Conservation (phyloP, 53 echinoderm and acorn worm species). For the Zoroaster sp. region DNA sequence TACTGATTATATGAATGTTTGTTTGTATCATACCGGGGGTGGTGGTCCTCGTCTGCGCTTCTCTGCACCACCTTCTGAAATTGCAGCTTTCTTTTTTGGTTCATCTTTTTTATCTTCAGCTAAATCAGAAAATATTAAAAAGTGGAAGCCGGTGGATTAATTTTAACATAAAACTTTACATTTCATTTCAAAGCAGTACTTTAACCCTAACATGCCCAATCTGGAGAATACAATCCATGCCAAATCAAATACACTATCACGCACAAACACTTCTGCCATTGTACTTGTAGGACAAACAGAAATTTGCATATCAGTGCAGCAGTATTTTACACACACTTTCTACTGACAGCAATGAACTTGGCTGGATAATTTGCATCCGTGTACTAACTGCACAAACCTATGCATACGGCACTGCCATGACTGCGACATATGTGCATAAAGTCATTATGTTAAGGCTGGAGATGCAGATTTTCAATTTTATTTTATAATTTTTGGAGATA, state of each 20-base stretch:
- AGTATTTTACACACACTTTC: no score
- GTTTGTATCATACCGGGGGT: constrained; percentile 45
- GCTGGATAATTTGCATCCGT: no score
- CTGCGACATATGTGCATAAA: no score
- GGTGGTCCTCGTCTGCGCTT: constrained; percentile 66
- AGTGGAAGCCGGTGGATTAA: not conserved
- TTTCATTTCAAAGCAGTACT: not conserved
- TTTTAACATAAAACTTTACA: not conserved
- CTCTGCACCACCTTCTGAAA: constrained; percentile 14
- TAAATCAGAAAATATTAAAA: not conserved
- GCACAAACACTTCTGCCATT: not conserved
- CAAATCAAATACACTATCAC: no score
- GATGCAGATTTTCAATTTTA: no score
- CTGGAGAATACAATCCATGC: not conserved
- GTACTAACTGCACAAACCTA: no score
- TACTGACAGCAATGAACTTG: no score
- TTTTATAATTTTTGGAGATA: no score
- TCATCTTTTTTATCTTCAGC: constrained; percentile 82
- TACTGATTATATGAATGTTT: not conserved
- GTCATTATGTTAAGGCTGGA: no score
- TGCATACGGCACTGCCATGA: no score
- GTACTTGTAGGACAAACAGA: not conserved
- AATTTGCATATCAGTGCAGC: no score
- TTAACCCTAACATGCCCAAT: not conserved
- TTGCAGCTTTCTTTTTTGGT: constrained; percentile 57